Base-by-base conservation (phyloP, 1,140 invertebrate species). In the Ceratosolen fusciceps region DNA sequence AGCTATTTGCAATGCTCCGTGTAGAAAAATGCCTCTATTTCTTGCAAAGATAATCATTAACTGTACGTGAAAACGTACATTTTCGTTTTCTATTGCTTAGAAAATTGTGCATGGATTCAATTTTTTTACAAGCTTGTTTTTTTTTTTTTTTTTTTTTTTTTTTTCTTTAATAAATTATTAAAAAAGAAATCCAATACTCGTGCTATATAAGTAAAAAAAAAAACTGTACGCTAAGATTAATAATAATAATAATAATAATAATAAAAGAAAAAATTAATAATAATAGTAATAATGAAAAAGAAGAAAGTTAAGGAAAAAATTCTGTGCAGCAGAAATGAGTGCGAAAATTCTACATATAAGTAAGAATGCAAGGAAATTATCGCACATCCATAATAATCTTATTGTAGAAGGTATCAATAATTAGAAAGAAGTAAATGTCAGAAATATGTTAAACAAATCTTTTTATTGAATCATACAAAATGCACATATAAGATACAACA, bases 1-100 rank as follows among this genome's bases (percentile, higher is more conserved):
- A 78, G 62, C 76, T 78, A 78, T 52, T 78, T 77, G 65, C 37
- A 49, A 56, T 56, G 54, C 21, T 62, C 39, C 39, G 76, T 72
- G 54, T 60, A 78, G 34, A 70, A 78, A 78, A 78, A 72, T 76
- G 43, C 26, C 43, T 62, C n/a, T 49, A 47, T 34, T 8, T 58
- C 21, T 58, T 39, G 24, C 31, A 37, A 58, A 68, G n/a, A 29
- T 9, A 12, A 47, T 68, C 29, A 4, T 29, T 47, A 68, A 47
- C 37, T 26, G 39, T 47, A 3, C 47, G 5, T 21, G 14, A 26
- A 12, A 16, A 1, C 24, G 26, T 0, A 47, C 19, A 70, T 52
- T 52, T 49, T 10, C 21, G 34, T 52, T 71, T 52, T 54, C 24
- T 21, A 31, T 34, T 31, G 1, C 21, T 37, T 31, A 16, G n/a